Conservation (phyloP, 2,888 invertebrate species). For the Ephialtes manifestator region DNA sequence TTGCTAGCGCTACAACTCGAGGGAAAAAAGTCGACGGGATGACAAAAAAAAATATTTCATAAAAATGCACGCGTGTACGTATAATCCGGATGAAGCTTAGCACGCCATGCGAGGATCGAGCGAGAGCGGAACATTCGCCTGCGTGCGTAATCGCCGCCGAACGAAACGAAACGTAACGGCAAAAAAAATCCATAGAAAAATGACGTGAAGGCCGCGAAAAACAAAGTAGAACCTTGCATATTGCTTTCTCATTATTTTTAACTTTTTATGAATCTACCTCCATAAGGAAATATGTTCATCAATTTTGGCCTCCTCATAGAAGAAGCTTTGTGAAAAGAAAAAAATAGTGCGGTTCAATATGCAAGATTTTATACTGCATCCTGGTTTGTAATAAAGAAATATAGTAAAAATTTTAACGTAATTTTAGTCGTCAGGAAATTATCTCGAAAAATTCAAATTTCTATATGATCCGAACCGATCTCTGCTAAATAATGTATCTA, state of each 20-base stretch:
- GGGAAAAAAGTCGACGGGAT: slow-evolving; percentile 72
- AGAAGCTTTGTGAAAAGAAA: not conserved
- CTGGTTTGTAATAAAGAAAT: no score
- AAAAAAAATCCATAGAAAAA: slow-evolving; percentile 61
- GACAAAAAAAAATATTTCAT: slow-evolving; percentile 75
- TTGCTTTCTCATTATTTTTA: not conserved
- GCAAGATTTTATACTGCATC: no score
- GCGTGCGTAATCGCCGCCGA: slow-evolving; percentile 51
- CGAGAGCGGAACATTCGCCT: slow-evolving; percentile 45
- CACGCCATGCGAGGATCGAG: slow-evolving; percentile 76
- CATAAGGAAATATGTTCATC: no score
- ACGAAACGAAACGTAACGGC: slow-evolving; percentile 37
- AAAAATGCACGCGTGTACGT: slow-evolving; percentile 80
- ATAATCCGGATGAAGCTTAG: slow-evolving; percentile 85
- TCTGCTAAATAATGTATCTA: no score
- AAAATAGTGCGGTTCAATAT: no score
- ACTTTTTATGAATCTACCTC: no score
- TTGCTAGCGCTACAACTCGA: slow-evolving; percentile 69
- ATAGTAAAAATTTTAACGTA: no score
- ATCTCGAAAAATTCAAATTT: no score
- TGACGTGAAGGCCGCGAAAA: slow-evolving; percentile 21
- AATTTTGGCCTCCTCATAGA: no score
- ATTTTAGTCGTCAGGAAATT: no score
- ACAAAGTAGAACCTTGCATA: not conserved
- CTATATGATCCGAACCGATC: no score